Evolutionary conservation across 2,888 invertebrate genomes (phyloP).

Genomic region (Megalurothrips usitatus): DNA sequence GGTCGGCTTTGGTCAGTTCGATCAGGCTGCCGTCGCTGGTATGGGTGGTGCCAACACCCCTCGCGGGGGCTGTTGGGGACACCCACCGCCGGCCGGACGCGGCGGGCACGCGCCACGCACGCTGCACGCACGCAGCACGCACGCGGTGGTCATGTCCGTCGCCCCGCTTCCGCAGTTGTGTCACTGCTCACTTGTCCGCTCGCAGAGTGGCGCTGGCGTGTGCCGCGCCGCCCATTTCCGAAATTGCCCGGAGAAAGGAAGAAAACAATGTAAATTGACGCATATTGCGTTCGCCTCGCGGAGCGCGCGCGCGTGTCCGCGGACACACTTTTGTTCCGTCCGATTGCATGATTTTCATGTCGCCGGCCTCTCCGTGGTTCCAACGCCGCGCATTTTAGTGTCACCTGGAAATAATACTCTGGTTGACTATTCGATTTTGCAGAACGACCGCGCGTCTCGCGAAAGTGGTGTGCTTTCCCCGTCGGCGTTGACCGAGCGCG

Average conservation of each 20-base stretch:
- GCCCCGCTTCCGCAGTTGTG: slow-evolving; percentile 1
- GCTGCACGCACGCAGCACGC: neutral
- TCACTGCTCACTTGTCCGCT: neutral
- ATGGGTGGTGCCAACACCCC: neutral
- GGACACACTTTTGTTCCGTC: neutral
- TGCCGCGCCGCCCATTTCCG: too few species aligned
- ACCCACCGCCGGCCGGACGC: neutral
- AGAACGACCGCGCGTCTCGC: neutral
- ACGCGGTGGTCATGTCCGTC: neutral
- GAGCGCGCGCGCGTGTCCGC: neutral
- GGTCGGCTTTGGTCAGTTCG: neutral
- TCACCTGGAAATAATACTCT: too few species aligned
- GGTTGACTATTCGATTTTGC: too few species aligned
- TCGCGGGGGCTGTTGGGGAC: neutral
- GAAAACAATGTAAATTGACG: too few species aligned
- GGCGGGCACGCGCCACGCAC: neutral
- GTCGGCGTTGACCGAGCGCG: neutral
- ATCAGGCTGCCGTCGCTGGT: neutral
- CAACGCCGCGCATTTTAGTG: neutral
- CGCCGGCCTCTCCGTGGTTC: neutral
- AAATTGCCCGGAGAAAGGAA: too few species aligned
- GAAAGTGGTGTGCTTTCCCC: too few species aligned
- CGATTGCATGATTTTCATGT: neutral
- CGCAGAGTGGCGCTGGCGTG: too few species aligned
- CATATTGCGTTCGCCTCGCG: neutral